Evolutionary conservation across 2,888 invertebrate species (phyloP).

Genomic region (Frankliniella intonsa): DNA sequence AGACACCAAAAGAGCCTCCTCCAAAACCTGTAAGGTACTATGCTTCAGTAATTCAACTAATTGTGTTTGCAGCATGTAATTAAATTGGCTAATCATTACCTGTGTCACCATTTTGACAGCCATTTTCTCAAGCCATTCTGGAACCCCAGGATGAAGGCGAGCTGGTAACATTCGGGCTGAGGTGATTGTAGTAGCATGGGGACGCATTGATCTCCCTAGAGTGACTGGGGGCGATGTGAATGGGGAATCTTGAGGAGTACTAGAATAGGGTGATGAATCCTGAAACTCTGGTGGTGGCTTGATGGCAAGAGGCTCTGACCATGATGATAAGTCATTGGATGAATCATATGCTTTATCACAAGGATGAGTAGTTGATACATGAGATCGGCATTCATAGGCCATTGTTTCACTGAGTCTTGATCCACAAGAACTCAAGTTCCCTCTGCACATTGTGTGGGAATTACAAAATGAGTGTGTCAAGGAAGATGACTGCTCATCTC

Average conservation of each 20-base stretch:
- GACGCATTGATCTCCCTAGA: not conserved
- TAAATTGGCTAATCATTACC: not conserved
- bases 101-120: constrained; percentile 47
- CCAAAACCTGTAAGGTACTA: constrained; percentile 44
- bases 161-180: not conserved
- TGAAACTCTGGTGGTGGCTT: constrained; percentile 85
- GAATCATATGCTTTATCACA: constrained; percentile 39
- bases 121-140: constrained; percentile 45
- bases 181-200: not conserved
- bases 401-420: constrained; percentile 58
- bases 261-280: constrained; percentile 51
- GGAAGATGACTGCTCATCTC: constrained; percentile 70
- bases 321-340: constrained; percentile 32
- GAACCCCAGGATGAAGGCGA: constrained; percentile 26
- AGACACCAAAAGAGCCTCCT: constrained; percentile 50
- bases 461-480: constrained; percentile 70
- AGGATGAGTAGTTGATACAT: too few species aligned
- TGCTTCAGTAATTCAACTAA: not conserved
- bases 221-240: not conserved
- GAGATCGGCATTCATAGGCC: not conserved
- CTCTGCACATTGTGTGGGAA: constrained; percentile 73
- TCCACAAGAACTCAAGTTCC: constrained; percentile 76
- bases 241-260: constrained; percentile 24
- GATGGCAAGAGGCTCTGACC: constrained; percentile 51
- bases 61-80: not conserved